Percentiles rank a stretch among this genome's conserved stretches.
Conservation (phyloP, 2,797 vertebrate species). For the Aldrovandia affinis region DNA sequence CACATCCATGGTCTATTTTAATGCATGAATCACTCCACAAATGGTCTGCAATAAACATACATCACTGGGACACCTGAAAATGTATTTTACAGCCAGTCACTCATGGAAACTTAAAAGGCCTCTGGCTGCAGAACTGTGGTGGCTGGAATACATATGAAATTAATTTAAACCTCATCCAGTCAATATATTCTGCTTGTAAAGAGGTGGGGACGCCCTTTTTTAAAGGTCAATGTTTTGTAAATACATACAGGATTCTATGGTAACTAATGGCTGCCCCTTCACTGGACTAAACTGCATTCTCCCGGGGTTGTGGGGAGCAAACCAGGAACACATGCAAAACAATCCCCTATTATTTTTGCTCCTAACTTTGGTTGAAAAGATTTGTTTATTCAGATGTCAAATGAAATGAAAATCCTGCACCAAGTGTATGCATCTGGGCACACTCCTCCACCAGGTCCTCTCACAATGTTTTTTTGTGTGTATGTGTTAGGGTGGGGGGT, state of each 20-base stretch:
- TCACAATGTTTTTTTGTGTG: not conserved
- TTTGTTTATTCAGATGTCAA: constrained; percentile 8
- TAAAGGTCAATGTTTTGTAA: constrained; percentile 9
- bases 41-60: not conserved
- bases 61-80: not conserved
- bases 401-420: not conserved
- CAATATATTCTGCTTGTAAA: not conserved
- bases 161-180: not conserved
- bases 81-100: not conserved
- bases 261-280: not conserved
- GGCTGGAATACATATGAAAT: constrained; percentile 6
- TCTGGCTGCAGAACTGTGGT: not conserved
- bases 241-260: not conserved
- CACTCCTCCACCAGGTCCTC: not conserved
- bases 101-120: not conserved
- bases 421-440: not conserved
- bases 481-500: not conserved
- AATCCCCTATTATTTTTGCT: not conserved
- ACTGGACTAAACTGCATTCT: not conserved
- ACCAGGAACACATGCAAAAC: not conserved
- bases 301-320: not conserved
- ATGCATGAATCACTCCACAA: not conserved
- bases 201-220: not conserved
- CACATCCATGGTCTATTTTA: not conserved
- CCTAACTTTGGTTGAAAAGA: not conserved